These are phyloP conservation scores for Mycteria americana DNA, from an alignment of 2,797 vertebrate genomes.

Conservation along the genomic window DNA sequence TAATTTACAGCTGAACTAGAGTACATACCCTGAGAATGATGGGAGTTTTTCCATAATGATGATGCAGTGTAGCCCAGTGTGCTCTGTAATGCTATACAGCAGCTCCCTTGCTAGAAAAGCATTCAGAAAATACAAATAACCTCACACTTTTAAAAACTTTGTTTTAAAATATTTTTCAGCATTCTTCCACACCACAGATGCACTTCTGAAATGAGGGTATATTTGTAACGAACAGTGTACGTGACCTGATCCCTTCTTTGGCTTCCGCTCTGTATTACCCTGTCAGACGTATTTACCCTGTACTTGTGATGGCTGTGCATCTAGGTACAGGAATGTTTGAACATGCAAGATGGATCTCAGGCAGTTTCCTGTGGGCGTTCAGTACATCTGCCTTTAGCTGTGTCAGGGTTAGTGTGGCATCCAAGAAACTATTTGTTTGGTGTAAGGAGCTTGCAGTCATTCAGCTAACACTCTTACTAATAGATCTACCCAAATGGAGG, in stretches of 20 bases:
- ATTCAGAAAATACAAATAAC: neutral
- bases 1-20: slow-evolving; percentile 17
- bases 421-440: neutral
- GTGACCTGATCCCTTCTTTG: neutral
- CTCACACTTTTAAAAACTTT: neutral
- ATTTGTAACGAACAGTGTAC: neutral
- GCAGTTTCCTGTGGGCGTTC: neutral
- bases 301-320: neutral
- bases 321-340: neutral
- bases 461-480: neutral
- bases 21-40: neutral
- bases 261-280: neutral
- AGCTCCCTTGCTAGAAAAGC: neutral
- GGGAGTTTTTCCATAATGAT: neutral
- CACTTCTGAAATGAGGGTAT: neutral
- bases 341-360: neutral
- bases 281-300: neutral
- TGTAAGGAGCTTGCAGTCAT: neutral
- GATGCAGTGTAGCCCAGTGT: neutral
- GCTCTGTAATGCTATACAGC: neutral
- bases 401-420: neutral
- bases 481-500: neutral
- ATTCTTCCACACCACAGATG: neutral
- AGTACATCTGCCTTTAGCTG: neutral
- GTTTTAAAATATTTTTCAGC: neutral